Evolutionary conservation across 2,888 invertebrate genomes (phyloP).

Genomic region (Ceratothoa steindachneri): DNA sequence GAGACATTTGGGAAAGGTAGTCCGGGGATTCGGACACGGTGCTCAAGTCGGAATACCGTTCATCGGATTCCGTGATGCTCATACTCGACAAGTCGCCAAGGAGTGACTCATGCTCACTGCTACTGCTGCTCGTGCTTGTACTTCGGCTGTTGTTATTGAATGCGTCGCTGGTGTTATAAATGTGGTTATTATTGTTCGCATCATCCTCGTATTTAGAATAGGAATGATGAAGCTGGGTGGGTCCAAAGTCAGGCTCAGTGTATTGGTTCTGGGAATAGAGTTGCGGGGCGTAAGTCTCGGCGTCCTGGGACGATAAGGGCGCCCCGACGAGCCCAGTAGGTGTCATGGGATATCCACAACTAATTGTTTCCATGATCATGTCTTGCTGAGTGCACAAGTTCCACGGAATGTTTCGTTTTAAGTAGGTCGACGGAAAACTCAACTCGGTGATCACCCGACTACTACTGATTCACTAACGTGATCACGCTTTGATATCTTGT

Average conservation of each 20-base stretch:
- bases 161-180: background rate
- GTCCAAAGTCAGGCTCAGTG: conserved; percentile 1
- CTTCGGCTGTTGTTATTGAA: conserved; percentile 2
- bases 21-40: background rate
- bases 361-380: conserved; percentile 31
- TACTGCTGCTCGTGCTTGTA: too few species aligned
- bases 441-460: too few species aligned
- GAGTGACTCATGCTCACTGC: background rate
- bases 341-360: conserved; percentile 31
- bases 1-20: background rate
- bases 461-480: too few species aligned
- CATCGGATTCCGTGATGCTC: background rate
- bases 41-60: background rate
- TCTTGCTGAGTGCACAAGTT: background rate
- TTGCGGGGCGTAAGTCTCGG: conserved; percentile 25
- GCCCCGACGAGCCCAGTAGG: conserved; percentile 14
- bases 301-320: conserved; percentile 33
- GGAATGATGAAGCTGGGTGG: conserved; percentile 4
- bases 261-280: conserved; percentile 20
- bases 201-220: background rate
- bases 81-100: background rate
- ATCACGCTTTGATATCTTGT: too few species aligned
- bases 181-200: conserved; percentile 4
- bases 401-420: too few species aligned
- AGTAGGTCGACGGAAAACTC: too few species aligned